Base-by-base conservation (phyloP, 2,888 invertebrate species). In the Plebejus melissa region DNA sequence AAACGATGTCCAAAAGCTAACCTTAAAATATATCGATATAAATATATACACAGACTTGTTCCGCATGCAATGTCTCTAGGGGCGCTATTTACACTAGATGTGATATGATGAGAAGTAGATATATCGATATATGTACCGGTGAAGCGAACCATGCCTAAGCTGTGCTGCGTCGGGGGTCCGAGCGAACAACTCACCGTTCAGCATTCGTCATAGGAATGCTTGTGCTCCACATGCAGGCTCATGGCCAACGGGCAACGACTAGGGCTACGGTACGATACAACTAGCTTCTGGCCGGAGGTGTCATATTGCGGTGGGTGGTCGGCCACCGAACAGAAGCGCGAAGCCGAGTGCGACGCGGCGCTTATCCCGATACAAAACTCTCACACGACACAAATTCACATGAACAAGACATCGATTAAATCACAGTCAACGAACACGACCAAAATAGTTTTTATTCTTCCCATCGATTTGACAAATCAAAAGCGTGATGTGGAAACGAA, bases 331-430 rank as follows among this genome's bases (percentile, higher is more conserved):
- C 85, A 84, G 82, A 89, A 90, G 90, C 90, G 85, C 90, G 84
- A 87, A 89, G 90, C 86, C 88, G 90, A 90, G 91, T 92, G 91
- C 91, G 92, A 88, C 90, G 91, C 88, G 89, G 85, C 87, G 88
- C 84, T 86, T 84, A 80, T 82, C 86, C 86, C 88, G 87, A 81
- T 83, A 84, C 81, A 79, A 81, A 80, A 79, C 80, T 80, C 86
- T 87, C 89, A 90, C 92, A 92, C 91, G 91, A 93, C 93, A 93
- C 92, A 93, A 92, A 93, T 92, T 90, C 92, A 93, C 92, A 92
- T 90, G 87, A 91, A 93, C 93, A 92, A 91, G 91, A 92, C 92
- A 91, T 83, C 82, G 86, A 89, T 85, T 87, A 88, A 85, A 86
- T 86, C 85, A 88, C 87, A 90, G 85, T 87, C 84, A 88, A 90